Conservation (phyloP, 2,888 invertebrate genomes). For the Opisthograptis luteolata region DNA sequence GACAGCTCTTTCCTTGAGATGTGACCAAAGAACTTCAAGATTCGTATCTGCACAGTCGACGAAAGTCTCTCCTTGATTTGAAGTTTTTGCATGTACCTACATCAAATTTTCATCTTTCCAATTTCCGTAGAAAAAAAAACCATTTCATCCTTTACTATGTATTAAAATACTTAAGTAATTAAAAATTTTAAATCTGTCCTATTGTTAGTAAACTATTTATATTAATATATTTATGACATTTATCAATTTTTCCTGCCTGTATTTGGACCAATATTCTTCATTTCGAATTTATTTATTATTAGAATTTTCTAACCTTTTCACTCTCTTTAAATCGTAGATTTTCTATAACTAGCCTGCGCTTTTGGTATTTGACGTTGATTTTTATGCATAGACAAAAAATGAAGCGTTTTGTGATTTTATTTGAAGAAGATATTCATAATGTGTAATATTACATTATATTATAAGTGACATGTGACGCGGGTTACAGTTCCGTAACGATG, state of each 20-base stretch:
- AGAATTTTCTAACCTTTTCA: constrained; percentile 55
- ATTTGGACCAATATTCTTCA: constrained; percentile 67
- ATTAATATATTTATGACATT: constrained; percentile 29
- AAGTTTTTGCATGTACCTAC: background rate
- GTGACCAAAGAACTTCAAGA: too few species aligned
- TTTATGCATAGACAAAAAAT: background rate
- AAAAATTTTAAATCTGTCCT: background rate
- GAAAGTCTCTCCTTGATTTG: too few species aligned
- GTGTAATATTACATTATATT: too few species aligned
- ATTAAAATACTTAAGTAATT: background rate
- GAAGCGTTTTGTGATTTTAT: too few species aligned
- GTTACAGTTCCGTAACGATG: too few species aligned
- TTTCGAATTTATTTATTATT: constrained; percentile 70
- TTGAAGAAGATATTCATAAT: too few species aligned
- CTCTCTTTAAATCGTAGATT: constrained; percentile 41
- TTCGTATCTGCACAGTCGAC: too few species aligned
- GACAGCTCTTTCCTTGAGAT: too few species aligned
- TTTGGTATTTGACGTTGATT: constrained; percentile 23
- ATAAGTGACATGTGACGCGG: too few species aligned
- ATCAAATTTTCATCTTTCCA: background rate
- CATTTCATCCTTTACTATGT: background rate
- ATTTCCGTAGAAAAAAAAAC: background rate
- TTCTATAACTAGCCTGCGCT: constrained; percentile 37
- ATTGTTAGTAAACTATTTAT: constrained; percentile 28
- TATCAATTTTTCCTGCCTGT: constrained; percentile 52